A percentile compares a stretch with the other conserved stretches of the same genome.
Evolutionary conservation across 2,888 invertebrate genomes (phyloP).

Genomic region (Coelopa pilipes): DNA sequence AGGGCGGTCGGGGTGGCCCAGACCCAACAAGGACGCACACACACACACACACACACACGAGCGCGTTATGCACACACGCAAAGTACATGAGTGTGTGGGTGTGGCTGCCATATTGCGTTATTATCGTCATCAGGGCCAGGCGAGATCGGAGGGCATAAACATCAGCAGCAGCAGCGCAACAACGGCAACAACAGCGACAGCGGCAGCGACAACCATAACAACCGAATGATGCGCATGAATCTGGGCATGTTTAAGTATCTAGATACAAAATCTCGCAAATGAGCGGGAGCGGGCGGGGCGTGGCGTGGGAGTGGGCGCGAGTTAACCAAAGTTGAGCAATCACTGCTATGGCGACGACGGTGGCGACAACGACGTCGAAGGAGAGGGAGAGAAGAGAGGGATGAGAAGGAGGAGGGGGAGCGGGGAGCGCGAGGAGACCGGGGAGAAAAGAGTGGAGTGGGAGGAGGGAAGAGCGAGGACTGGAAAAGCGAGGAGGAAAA

Average conservation of each 20-base stretch:
- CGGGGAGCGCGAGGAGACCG: no score
- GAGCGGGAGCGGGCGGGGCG: not conserved
- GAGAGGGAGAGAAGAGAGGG: not conserved
- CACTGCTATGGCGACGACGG: constrained; percentile 19
- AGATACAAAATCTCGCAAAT: constrained; percentile 21
- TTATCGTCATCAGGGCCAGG: constrained; percentile 22
- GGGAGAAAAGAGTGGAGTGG: no score
- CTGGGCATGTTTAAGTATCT: constrained; percentile 31
- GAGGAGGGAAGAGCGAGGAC: no score
- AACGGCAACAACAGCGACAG: not conserved
- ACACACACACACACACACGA: not conserved
- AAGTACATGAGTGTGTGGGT: not conserved
- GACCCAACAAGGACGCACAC: not conserved
- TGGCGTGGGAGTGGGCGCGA: not conserved
- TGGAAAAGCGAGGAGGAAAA: no score
- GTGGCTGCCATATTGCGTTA: constrained; percentile 25
- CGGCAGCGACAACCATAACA: not conserved
- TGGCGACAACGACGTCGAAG: not conserved
- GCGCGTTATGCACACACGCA: not conserved
- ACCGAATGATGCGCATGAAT: constrained; percentile 20
- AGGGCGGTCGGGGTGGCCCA: no score
- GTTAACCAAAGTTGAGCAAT: constrained; percentile 32
- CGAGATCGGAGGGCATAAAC: constrained; percentile 4
- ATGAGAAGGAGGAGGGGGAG: not conserved
- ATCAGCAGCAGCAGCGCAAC: not conserved